Evolutionary conservation across 2,797 vertebrate species (phyloP).

Genomic region (Loris lydekkerianus): DNA sequence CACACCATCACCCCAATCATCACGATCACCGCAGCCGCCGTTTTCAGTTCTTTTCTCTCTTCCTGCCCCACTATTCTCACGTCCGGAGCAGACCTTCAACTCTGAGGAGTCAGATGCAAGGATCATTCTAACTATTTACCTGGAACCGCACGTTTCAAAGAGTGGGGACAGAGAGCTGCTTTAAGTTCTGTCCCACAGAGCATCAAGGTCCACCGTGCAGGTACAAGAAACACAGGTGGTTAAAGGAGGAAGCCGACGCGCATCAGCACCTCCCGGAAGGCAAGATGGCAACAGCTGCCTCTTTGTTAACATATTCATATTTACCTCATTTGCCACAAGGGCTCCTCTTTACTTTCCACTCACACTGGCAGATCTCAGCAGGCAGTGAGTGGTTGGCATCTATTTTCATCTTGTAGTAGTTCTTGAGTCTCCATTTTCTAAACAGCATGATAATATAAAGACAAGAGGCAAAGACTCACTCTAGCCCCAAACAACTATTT

Average conservation of each 20-base stretch:
- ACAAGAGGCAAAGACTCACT: constrained; percentile 46
- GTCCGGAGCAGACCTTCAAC: background rate
- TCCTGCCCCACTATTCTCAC: background rate
- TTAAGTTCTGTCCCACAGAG: background rate
- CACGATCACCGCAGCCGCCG: background rate
- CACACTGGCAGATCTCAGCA: constrained; percentile 72
- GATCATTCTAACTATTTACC: background rate
- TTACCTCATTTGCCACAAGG: constrained; percentile 70
- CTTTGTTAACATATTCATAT: constrained; percentile 67
- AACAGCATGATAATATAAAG: constrained; percentile 62
- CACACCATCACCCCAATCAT: background rate
- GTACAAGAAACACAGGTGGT: constrained; percentile 32
- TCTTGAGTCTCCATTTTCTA: constrained; percentile 72
- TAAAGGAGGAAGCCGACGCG: constrained; percentile 62
- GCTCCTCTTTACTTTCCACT: constrained; percentile 60
- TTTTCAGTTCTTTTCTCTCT: background rate
- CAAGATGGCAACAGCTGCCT: constrained; percentile 61
- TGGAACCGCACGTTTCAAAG: background rate
- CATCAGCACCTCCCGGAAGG: background rate
- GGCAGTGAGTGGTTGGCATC: constrained; percentile 64
- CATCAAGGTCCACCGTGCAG: background rate
- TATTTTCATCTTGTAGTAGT: constrained; percentile 71
- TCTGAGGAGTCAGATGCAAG: background rate
- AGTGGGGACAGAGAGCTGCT: background rate
- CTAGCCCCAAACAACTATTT: background rate